Evolutionary conservation across 2,797 vertebrate species (phyloP).

Genomic region (Chloroceryle inda): DNA sequence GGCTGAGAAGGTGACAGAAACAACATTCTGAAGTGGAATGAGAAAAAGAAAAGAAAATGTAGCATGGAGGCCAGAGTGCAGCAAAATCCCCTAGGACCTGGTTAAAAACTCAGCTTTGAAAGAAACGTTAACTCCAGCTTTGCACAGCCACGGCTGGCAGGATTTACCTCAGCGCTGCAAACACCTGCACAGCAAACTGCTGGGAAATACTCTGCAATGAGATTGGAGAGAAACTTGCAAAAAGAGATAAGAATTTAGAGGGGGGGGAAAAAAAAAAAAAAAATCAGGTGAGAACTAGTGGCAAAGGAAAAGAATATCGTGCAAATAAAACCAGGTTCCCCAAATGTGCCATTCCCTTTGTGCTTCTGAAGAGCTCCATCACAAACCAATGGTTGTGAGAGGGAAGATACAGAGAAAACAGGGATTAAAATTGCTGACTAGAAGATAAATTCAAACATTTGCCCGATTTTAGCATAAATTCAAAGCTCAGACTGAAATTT

Average conservation of each 20-base stretch:
- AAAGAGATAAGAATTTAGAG: background rate
- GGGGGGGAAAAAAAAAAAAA: no score
- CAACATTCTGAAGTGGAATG: slow-evolving; percentile 51
- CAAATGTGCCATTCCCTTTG: background rate
- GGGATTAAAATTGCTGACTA: background rate
- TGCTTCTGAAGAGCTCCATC: background rate
- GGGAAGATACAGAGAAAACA: accelerated
- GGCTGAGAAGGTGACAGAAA: slow-evolving; percentile 69
- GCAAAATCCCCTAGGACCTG: background rate
- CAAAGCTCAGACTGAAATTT: background rate
- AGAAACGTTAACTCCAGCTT: background rate
- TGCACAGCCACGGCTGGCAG: background rate
- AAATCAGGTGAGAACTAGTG: background rate
- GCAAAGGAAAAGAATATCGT: background rate
- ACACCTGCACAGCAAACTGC: background rate
- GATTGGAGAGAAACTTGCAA: background rate
- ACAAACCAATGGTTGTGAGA: background rate
- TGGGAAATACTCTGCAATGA: background rate
- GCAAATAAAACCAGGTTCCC: background rate
- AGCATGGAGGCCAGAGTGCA: background rate
- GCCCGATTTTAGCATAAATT: background rate
- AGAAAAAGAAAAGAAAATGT: slow-evolving; percentile 17
- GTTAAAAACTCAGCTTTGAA: background rate
- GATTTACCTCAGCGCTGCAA: background rate
- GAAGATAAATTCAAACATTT: background rate